Percentiles rank a stretch among this genome's conserved stretches.
These are phyloP conservation scores for Anhinga rufa DNA, from an alignment of 2,113 vertebrate genomes.

Conservation along the genomic window DNA sequence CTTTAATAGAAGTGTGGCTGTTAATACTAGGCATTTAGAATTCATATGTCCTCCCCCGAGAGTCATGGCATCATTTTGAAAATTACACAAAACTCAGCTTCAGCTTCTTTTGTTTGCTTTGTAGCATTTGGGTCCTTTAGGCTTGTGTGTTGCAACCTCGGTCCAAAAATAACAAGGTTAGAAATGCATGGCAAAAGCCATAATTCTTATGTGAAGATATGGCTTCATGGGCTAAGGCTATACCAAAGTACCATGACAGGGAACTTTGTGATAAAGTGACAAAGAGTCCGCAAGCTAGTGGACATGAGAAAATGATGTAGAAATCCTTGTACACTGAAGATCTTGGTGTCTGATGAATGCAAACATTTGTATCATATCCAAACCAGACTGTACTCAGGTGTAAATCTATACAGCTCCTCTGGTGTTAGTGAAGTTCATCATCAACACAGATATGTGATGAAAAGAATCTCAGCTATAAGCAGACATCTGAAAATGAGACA, in stretches of 20 bases:
- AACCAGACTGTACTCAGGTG: background rate
- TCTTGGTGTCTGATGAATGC: background rate
- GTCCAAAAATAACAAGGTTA: background rate
- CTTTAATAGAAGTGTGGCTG: background rate
- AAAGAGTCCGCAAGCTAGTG: background rate
- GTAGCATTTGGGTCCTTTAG: background rate
- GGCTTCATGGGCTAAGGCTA: background rate
- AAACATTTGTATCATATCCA: background rate
- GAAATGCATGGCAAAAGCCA: background rate
- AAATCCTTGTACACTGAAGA: background rate
- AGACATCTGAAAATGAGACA: background rate
- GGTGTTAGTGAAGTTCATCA: background rate
- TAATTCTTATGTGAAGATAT: background rate
- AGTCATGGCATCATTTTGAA: background rate
- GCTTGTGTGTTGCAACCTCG: background rate
- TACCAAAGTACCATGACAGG: background rate
- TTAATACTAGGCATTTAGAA: background rate
- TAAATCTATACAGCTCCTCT: background rate
- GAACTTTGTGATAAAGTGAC: background rate
- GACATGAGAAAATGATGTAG: rapidly evolving
- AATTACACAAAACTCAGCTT: background rate
- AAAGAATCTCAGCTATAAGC: background rate
- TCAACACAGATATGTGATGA: background rate
- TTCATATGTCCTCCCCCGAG: background rate
- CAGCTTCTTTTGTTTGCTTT: background rate